Conservation (phyloP, 2,113 vertebrate species). For the Emydocephalus ijimae region DNA sequence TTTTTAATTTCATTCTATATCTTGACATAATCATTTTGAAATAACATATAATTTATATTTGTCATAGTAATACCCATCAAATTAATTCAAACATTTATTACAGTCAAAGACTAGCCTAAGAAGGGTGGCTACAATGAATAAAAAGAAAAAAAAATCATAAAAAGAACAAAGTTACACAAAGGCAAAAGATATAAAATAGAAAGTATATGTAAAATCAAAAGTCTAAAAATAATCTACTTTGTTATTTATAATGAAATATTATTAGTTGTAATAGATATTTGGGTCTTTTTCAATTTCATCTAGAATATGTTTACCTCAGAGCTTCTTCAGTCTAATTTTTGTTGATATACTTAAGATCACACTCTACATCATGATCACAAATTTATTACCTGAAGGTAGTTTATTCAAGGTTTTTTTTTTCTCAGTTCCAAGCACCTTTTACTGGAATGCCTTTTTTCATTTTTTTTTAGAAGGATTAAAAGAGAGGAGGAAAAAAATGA, state of each 20-base stretch:
- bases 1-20: not conserved
- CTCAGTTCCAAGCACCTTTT: slow-evolving; percentile 52
- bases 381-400: slow-evolving; percentile 56
- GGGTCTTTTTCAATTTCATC: slow-evolving; percentile 52
- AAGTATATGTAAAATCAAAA: not conserved
- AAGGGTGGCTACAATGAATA: not conserved
- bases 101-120: too few relatives aligned
- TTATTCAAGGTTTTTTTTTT: slow-evolving; percentile 61
- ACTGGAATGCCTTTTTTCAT: slow-evolving; percentile 27
- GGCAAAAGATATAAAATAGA: not conserved
- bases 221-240: slow-evolving; percentile 34
- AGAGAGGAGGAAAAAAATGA: not conserved
- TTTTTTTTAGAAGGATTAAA: not conserved
- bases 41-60: not conserved
- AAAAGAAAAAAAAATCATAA: not conserved
- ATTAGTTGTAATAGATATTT: slow-evolving; percentile 72
- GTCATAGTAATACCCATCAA: not conserved
- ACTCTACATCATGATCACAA: slow-evolving; percentile 42
- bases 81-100: not conserved
- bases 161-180: not conserved
- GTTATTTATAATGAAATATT: slow-evolving; percentile 64
- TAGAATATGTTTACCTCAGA: slow-evolving; percentile 67
- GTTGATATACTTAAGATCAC: slow-evolving; percentile 56
- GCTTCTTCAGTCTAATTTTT: slow-evolving; percentile 68
- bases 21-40: not conserved